Evolutionary conservation across 2,797 vertebrate genomes (phyloP).

Genomic region (Heliangelus exortis): DNA sequence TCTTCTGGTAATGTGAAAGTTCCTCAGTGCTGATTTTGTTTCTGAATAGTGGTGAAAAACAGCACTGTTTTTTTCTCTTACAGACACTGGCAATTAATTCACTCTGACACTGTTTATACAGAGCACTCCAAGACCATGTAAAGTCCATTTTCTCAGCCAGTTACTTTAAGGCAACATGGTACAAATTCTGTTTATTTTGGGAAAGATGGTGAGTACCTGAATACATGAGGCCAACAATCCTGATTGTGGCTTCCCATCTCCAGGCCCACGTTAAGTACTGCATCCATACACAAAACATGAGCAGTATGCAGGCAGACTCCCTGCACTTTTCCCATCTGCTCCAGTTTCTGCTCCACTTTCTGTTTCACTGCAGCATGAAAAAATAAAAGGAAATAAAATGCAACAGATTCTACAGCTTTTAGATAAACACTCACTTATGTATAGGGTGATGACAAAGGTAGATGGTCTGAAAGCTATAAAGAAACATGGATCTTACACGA

Average conservation of each 20-base stretch:
- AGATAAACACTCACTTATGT: background rate
- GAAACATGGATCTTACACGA: background rate
- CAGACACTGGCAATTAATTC: background rate
- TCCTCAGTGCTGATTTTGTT: background rate
- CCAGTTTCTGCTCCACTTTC: conserved; percentile 92
- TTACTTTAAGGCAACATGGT: background rate
- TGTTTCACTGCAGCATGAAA: conserved; percentile 85
- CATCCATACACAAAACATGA: conserved; percentile 97
- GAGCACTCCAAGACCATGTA: background rate
- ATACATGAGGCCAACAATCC: conserved; percentile 97
- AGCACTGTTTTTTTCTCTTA: background rate
- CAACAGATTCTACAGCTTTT: background rate
- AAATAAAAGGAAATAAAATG: background rate
- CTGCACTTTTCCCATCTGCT: conserved; percentile 90
- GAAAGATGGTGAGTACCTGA: conserved; percentile 83
- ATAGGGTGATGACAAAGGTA: background rate
- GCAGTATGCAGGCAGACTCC: conserved; percentile 93
- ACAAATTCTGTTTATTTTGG: background rate
- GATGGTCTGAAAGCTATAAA: background rate
- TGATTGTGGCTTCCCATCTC: conserved; percentile 99
- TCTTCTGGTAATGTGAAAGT: background rate
- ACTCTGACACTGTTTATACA: background rate
- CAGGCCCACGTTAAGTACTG: conserved; percentile 93
- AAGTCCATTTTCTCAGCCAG: background rate
- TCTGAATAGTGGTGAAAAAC: background rate